These are phyloP conservation scores for Pterois miles DNA, from an alignment of 2,797 vertebrate species.

Conservation along the genomic window DNA sequence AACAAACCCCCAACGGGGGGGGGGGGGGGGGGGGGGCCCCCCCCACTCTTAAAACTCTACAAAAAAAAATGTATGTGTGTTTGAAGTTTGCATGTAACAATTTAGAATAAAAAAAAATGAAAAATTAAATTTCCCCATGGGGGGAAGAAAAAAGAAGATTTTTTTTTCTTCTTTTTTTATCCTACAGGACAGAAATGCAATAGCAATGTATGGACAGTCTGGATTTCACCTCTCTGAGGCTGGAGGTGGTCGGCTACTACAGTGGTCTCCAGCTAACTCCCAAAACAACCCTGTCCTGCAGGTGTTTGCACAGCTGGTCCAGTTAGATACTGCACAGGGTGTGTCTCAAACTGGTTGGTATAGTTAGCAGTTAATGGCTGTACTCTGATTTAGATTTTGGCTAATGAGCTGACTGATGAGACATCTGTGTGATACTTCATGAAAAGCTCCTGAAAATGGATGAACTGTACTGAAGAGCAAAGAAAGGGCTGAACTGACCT, in stretches of 20 bases:
- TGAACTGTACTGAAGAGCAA: not conserved
- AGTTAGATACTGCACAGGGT: not conserved
- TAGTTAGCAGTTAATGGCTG: not conserved
- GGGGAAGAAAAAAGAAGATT: too few species aligned
- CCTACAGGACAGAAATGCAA: not conserved
- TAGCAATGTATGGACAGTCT: not conserved
- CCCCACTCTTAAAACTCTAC: too few species aligned
- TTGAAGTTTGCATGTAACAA: too few species aligned
- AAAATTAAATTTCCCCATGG: too few species aligned
- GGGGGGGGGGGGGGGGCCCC: too few species aligned
- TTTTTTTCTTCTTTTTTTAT: too few species aligned
- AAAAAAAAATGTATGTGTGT: too few species aligned
- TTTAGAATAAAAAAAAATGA: too few species aligned
- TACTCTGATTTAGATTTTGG: not conserved
- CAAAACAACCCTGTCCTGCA: constrained; percentile 5
- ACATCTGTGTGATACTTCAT: not conserved
- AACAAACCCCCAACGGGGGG: too few species aligned
- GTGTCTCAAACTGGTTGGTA: not conserved
- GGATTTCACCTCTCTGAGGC: not conserved
- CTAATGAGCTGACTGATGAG: not conserved
- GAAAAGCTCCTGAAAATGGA: not conserved
- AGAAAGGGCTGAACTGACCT: not conserved
- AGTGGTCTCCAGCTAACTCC: not conserved
- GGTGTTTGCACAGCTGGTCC: constrained; percentile 22
- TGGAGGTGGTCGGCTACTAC: not conserved